A percentile compares a stretch with the other conserved stretches of the same genome.
Evolutionary conservation across 2,888 invertebrate genomes (phyloP).

Genomic region (Octonoba sinensis): DNA sequence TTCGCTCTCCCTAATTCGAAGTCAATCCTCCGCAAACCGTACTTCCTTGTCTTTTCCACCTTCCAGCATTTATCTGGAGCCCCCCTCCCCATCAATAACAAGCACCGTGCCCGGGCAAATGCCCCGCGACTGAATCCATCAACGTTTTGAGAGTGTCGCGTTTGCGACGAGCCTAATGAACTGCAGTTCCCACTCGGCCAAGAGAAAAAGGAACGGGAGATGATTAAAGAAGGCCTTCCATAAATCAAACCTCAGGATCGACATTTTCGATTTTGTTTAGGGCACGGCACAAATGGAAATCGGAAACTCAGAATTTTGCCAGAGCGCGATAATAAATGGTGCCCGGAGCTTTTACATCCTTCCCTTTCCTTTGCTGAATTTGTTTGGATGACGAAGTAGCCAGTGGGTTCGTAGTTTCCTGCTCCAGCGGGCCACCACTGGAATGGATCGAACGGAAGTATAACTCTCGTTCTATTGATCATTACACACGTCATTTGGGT

Average conservation of each 20-base stretch:
- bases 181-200: constrained; percentile 14
- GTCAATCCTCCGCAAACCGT: too few relatives aligned
- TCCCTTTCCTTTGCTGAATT: not conserved
- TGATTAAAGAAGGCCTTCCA: constrained; percentile 30
- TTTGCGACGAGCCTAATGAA: constrained; percentile 19
- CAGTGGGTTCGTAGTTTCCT: too few relatives aligned
- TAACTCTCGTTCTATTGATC: too few relatives aligned
- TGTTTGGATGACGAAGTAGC: too few relatives aligned
- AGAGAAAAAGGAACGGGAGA: constrained; percentile 10
- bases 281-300: constrained; percentile 28
- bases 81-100: not conserved
- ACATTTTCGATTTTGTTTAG: constrained; percentile 50
- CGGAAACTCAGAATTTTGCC: constrained; percentile 14
- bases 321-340: constrained; percentile 23
- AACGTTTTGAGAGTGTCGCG: not conserved
- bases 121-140: constrained; percentile 10
- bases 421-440: too few relatives aligned
- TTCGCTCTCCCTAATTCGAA: too few relatives aligned
- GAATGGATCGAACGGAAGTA: too few relatives aligned
- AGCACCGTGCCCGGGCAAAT: not conserved
- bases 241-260: constrained; percentile 28
- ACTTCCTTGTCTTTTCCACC: not conserved
- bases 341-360: not conserved
- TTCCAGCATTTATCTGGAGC: not conserved
- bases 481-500: too few relatives aligned